Evolutionary conservation across 2,797 vertebrate species (phyloP), one percentile per base, ranked within the genome.

Genomic region (Arnoldichthys spilopterus): DNA sequence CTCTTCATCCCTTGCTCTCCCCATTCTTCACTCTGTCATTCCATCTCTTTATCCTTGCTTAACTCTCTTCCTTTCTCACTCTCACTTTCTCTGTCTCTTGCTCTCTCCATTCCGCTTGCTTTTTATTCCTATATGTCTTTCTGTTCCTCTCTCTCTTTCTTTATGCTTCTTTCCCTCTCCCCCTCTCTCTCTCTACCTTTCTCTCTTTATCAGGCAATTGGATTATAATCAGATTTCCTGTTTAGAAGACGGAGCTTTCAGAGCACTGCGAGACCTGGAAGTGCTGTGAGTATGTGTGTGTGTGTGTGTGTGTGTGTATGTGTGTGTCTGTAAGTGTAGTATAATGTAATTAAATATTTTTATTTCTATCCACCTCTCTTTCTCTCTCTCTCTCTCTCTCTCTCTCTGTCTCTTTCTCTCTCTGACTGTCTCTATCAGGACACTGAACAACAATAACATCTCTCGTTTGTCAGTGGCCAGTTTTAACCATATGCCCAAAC

Each of bases 141-240:
- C n/a, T n/a, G n/a, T n/a, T n/a, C n/a, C n/a, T n/a, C n/a, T n/a
- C n/a, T n/a, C n/a, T n/a, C n/a, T n/a, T n/a, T n/a, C n/a, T n/a
- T n/a, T n/a, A n/a, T n/a, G n/a, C n/a, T n/a, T n/a, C n/a, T n/a
- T 58, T 58, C 12, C n/a, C n/a, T n/a, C n/a, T n/a, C n/a, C n/a
- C n/a, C n/a, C 53, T 24, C 34, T 77, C 30, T 70, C 24, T 53
- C 28, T 47, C 30, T 32, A n/a, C 53, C 30, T 77, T 18, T 64
- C 51, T 72, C 40, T 71, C 70, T 75, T 20, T 49, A 62, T 70
- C 93, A 99, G 98, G 93, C 98, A 99, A 89, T 91, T 99, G 95
- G 98, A 99, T 95, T 99, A 98, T 94, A 99, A 99, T 94, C 97
- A 98, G 91, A 98, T 99, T 94, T 97, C 95, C 94, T 99, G 98